Base-by-base conservation (phyloP, 2,888 invertebrate genomes). In the Laothoe populi region DNA sequence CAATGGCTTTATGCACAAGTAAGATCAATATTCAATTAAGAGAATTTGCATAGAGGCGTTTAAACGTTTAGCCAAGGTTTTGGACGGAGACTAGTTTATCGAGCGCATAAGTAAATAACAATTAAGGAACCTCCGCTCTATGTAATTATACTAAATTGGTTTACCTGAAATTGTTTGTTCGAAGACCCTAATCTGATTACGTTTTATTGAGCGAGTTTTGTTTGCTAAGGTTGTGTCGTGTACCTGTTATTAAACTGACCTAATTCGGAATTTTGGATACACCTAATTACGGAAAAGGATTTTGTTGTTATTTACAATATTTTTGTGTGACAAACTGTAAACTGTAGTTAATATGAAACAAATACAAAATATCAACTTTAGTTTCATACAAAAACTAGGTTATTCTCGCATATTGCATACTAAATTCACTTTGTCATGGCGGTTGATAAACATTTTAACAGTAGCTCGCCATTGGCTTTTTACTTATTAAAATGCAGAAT, bases 11-110 rank as follows among this genome's bases (percentile, higher is more conserved):
- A 35, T 35, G 31, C 49, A 31, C 49, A 53, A 35, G 53, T 53
- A 53, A 53, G 53, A 53, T 53, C 53, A 53, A 53, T 53, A 53
- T 53, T 53, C 53, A 35, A 53, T 53, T 53, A 35, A 35, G 53
- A 31, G 53, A 53, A 35, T 53, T 35, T 53, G 35, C 53, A 53
- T 53, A 53, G 53, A 19, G 35, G 35, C 53, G 19, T 11, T 53
- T 35, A 53, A 53, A 53, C 53, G 35, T 53, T 53, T 53, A 53
- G 53, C 53, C 1, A 53, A 53, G 53, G 53, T n/a, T 48, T 8
- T 3, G 11, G 11, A 21, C 11, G 19, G 31, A 35, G 16, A 35
- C 53, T 53, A 53, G 31, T 35, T 53, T 53, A 19, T 19, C 53
- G 8, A 10, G 35, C 35, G 16, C 53, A 53, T 53, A 31, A 53